Evolutionary conservation across 2,888 invertebrate species (phyloP).

Genomic region (Apoda limacodes): DNA sequence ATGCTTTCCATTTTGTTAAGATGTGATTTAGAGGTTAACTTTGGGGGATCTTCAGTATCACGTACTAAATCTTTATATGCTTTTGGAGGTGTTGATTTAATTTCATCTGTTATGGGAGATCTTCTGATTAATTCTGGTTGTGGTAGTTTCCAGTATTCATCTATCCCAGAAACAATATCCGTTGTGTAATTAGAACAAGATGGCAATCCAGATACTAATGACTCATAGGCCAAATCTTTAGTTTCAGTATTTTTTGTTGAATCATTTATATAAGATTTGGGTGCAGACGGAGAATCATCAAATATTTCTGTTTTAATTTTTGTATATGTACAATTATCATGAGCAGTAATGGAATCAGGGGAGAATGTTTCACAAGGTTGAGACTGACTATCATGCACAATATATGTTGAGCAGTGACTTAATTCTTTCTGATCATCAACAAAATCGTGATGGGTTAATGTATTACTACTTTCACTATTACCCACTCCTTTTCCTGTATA

Average conservation of each 20-base stretch:
- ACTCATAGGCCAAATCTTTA: conserved; percentile 53
- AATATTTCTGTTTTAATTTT: conserved; percentile 43
- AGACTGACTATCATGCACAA: conserved; percentile 52
- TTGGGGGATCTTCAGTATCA: conserved; percentile 26
- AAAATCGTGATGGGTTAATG: conserved; percentile 50
- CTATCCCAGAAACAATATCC: conserved; percentile 37
- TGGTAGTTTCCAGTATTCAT: conserved; percentile 43
- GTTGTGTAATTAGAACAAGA: conserved; percentile 54
- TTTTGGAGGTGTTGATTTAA: conserved; percentile 33
- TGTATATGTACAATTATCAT: conserved; percentile 53
- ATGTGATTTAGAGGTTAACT: conserved; percentile 28
- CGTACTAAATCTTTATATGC: conserved; percentile 20
- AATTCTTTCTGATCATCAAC: conserved; percentile 46
- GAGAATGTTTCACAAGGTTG: conserved; percentile 50
- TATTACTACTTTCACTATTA: conserved; percentile 50
- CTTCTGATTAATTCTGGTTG: conserved; percentile 49
- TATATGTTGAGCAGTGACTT: conserved; percentile 54
- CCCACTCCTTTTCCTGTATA: conserved; percentile 32
- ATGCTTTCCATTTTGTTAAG: conserved; percentile 53
- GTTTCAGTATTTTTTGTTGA: conserved; percentile 47
- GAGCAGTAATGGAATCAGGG: conserved; percentile 54
- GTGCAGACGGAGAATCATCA: conserved; percentile 34
- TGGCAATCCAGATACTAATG: conserved; percentile 45
- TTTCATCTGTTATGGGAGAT: conserved; percentile 34
- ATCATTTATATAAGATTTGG: conserved; percentile 44